These are phyloP conservation scores for Schizopygopsis malacanthus DNA, from an alignment of 2,797 vertebrate species.

Conservation along the genomic window DNA sequence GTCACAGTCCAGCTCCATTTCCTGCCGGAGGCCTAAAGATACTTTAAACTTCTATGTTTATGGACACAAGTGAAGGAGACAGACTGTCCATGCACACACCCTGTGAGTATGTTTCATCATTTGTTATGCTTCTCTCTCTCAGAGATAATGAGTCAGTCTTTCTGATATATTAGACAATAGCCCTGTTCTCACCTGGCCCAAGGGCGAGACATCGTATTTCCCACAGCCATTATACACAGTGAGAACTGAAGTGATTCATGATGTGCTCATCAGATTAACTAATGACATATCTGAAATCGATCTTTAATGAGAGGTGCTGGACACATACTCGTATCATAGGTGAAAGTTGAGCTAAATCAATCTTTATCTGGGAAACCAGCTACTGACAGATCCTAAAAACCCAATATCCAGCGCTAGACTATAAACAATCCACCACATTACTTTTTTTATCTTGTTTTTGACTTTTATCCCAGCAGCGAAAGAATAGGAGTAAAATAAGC, in stretches of 20 bases:
- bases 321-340: constrained; percentile 16
- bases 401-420: constrained; percentile 5
- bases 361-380: constrained; percentile 29
- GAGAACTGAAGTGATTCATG: constrained; percentile 16
- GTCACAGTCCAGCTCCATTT: constrained; percentile 67
- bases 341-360: not conserved
- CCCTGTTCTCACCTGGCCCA: constrained; percentile 77
- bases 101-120: constrained; percentile 56
- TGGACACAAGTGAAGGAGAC: constrained; percentile 65
- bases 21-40: constrained; percentile 64
- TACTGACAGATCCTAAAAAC: constrained; percentile 1
- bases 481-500: not conserved
- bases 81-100: constrained; percentile 67
- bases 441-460: not conserved
- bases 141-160: constrained; percentile 73
- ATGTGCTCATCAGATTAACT: constrained; percentile 19
- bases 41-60: constrained; percentile 66
- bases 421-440: constrained; percentile 20
- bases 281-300: not conserved
- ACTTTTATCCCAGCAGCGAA: not conserved
- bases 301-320: constrained; percentile 10
- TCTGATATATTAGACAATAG: constrained; percentile 76
- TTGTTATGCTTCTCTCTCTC: constrained; percentile 65
- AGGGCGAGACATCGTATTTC: constrained; percentile 63
- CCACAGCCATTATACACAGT: constrained; percentile 26